phyloP scores from a whole-genome alignment of 1,140 invertebrate genomes.

The Lamellibrachia luymesi region DNA sequence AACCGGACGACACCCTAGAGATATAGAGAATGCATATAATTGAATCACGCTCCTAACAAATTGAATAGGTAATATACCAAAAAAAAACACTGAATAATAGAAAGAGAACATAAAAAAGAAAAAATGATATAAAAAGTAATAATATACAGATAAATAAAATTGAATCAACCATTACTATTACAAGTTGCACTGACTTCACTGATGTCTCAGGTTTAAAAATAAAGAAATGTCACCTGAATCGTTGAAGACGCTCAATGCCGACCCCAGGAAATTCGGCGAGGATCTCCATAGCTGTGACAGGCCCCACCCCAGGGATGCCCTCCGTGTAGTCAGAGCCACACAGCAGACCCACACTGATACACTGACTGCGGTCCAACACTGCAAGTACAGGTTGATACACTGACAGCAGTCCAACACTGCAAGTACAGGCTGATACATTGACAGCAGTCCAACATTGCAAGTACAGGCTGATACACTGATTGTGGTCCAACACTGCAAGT shows the following conservation, averaged over 20 bases:
- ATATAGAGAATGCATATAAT: too few relatives aligned
- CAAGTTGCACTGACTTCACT: background rate
- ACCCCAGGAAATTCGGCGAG: conserved; percentile 69
- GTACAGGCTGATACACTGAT: background rate
- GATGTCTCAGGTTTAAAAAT: background rate
- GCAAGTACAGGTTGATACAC: conserved; percentile 22
- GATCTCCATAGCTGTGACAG: conserved; percentile 94
- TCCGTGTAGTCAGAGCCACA: conserved; percentile 97
- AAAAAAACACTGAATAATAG: too few relatives aligned
- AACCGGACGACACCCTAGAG: too few relatives aligned
- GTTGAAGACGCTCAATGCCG: conserved; percentile 57
- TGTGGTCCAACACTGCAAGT: background rate
- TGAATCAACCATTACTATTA: background rate
- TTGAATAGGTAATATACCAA: too few relatives aligned
- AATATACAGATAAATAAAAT: too few relatives aligned
- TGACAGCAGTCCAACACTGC: background rate
- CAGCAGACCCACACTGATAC: conserved; percentile 87
- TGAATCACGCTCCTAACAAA: too few relatives aligned
- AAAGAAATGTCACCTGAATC: conserved; percentile 48
- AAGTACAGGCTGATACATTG: background rate
- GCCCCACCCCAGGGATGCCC: conserved; percentile 86
- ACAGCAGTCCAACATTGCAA: background rate
- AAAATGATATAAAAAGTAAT: too few relatives aligned
- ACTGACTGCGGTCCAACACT: conserved; percentile 61
- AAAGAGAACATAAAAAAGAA: too few relatives aligned